phyloP scores from a whole-genome alignment of 1,140 invertebrate species.

The Drosophila oshimai region DNA sequence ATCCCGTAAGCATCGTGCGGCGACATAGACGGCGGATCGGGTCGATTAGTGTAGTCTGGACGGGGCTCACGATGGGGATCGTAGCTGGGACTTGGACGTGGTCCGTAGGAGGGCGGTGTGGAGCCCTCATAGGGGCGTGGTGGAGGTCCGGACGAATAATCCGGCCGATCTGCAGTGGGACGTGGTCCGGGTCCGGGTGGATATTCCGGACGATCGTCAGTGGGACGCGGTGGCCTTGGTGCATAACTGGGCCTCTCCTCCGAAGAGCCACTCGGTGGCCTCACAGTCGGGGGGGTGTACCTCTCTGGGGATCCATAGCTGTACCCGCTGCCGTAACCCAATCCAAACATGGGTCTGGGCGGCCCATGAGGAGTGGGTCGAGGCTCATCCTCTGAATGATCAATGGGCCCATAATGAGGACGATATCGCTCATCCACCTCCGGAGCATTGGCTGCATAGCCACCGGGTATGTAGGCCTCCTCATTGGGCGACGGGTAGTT shows the following conservation, averaged over 20 bases:
- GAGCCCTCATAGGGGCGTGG: constrained; percentile 45
- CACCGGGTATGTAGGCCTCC: constrained; percentile 68
- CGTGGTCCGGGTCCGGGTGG: constrained; percentile 23
- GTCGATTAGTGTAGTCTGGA: constrained; percentile 73
- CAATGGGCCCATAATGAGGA: constrained; percentile 35
- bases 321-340: constrained; percentile 81
- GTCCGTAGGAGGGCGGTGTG: constrained; percentile 49
- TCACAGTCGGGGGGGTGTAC: constrained; percentile 62
- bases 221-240: constrained; percentile 37
- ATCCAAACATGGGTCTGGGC: constrained; percentile 69
- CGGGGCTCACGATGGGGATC: constrained; percentile 55
- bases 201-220: constrained; percentile 34
- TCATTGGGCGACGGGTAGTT: constrained; percentile 81
- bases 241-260: constrained; percentile 57
- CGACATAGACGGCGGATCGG: constrained; percentile 51
- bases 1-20: constrained; percentile 40
- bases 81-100: constrained; percentile 43
- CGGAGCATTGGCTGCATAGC: constrained; percentile 77
- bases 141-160: constrained; percentile 28
- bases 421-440: constrained; percentile 71
- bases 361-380: constrained; percentile 57
- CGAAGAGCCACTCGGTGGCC: constrained; percentile 31
- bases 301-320: constrained; percentile 74
- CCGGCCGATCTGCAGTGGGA: constrained; percentile 19
- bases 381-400: constrained; percentile 32